Base-by-base conservation (phyloP, 1,140 invertebrate species). In the Diprion similis region DNA sequence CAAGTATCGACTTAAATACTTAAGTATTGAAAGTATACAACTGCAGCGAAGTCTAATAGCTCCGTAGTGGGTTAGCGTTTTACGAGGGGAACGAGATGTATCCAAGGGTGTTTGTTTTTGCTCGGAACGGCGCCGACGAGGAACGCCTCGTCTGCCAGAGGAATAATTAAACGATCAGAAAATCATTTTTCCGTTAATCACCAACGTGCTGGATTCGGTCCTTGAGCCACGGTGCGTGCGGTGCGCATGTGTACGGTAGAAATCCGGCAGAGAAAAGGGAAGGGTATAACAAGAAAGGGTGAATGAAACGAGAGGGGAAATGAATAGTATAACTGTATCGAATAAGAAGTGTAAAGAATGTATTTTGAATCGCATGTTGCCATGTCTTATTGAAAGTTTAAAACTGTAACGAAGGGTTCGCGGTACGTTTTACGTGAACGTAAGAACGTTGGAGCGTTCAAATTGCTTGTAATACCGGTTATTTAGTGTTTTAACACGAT, bases 181-280 rank as follows among this genome's bases (percentile, higher is more conserved):
- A 37, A 59, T 15, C n/a, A 4, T 17, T 59, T 59, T 59, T 59
- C n/a, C 51, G 51, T 59, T 59, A 59, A 59, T 59, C n/a, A 59
- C 51, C 51, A 37, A 37, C 24, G 24, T 6, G 24, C 24, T 37
- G 6, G 2, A 6, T 37, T 37, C 24, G 24, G 6, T 37, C 24
- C 24, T 37, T 6, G 24, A 37, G 24, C 24, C 24, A 37, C 2
- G 24, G 24, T 37, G 24, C 19, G 47, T 70, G 24, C 19, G 47
- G 46, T 46, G 68, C 68, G 46, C 68, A 70, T 19, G 47, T 70
- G 19, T 70, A 48, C 45, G 68, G 24, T 48, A 48, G 68, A 15
- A 46, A 19, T 48, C 13, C 10, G 68, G 15, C 37, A 68, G 66
- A 37, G 24, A 37, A 37, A 37, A 37, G 24, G 6, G 1, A 37